Percentiles rank a stretch among this genome's conserved stretches.
Conservation (phyloP, 2,888 invertebrate species). For the Diarsia mendica region DNA sequence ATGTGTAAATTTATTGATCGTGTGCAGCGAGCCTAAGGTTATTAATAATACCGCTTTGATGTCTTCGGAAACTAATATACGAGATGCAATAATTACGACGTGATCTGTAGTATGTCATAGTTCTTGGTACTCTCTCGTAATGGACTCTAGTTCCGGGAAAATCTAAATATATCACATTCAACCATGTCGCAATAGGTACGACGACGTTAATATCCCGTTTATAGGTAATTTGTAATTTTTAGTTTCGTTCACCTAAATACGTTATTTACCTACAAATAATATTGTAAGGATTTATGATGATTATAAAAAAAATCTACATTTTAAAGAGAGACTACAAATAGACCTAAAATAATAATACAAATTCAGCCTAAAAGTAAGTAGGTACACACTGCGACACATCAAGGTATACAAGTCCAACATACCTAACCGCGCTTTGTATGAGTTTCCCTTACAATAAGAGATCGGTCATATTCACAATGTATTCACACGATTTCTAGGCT, state of each 20-base stretch:
- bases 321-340: no score
- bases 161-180: slow-evolving; percentile 22
- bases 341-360: no score
- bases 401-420: no score
- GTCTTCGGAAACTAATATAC: slow-evolving; percentile 61
- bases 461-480: background rate
- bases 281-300: no score
- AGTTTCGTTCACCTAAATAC: no score
- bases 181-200: background rate
- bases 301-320: no score
- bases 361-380: no score
- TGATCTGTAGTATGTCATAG: slow-evolving; percentile 39
- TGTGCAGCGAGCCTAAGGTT: slow-evolving; percentile 65
- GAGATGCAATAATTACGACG: slow-evolving; percentile 59
- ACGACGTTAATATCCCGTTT: background rate
- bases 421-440: no score
- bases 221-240: background rate
- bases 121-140: slow-evolving; percentile 31
- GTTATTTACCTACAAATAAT: no score
- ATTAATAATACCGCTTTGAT: slow-evolving; percentile 70
- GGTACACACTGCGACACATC: no score
- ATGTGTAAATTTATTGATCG: slow-evolving; percentile 25
- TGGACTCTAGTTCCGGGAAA: slow-evolving; percentile 26
- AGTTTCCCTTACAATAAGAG: no score
- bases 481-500: background rate